These are phyloP conservation scores for Drosophila tsacasi DNA, from an alignment of 1,140 invertebrate genomes.

Conservation along the genomic window DNA sequence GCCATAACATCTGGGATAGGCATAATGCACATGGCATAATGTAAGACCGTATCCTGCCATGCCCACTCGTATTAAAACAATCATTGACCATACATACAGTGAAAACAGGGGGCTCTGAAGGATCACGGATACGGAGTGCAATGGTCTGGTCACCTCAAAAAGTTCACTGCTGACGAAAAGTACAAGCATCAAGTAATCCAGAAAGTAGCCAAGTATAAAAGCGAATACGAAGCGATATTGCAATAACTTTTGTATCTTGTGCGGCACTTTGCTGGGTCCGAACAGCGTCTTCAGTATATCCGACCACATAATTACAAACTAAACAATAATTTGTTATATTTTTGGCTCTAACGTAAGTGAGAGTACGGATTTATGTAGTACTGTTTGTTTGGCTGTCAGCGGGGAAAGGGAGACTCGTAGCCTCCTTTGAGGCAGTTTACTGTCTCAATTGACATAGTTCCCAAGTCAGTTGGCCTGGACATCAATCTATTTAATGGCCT, in stretches of 20 bases:
- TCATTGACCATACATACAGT: neutral
- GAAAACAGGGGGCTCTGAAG: constrained; percentile 5
- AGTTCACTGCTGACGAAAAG: constrained; percentile 19
- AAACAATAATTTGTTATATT: neutral
- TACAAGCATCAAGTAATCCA: constrained; percentile 27
- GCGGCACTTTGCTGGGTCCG: constrained; percentile 12
- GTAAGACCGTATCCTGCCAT: constrained; percentile 25
- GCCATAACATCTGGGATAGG: neutral
- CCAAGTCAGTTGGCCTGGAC: constrained; percentile 36
- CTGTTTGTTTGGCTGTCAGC: constrained; percentile 3
- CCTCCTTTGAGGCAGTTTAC: constrained; percentile 30
- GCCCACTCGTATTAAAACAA: neutral
- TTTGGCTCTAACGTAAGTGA: neutral
- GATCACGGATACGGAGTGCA: neutral
- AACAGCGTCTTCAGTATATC: neutral
- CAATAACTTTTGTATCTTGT: constrained; percentile 20
- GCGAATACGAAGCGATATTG: constrained; percentile 28
- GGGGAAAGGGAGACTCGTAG: constrained; percentile 10
- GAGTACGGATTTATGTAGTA: constrained; percentile 17
- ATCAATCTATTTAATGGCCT: constrained; percentile 63
- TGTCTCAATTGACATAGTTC: constrained; percentile 52
- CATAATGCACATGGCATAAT: constrained; percentile 38
- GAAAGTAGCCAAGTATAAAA: neutral
- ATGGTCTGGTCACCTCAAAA: constrained; percentile 4
- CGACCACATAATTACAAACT: constrained; percentile 6